phyloP scores from a whole-genome alignment of 2,797 vertebrate species.

The Mormyrus hasselquistii region DNA sequence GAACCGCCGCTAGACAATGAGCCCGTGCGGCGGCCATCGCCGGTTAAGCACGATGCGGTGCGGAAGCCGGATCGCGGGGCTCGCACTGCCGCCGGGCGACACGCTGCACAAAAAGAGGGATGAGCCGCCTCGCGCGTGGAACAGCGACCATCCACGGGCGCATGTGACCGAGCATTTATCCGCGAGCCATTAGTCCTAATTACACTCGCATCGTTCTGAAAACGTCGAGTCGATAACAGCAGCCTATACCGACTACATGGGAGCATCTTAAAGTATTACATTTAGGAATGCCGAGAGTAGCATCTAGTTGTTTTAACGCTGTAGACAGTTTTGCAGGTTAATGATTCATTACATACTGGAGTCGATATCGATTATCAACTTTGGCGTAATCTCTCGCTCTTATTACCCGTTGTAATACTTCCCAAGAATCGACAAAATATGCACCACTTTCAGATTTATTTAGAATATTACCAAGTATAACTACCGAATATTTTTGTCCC shows the following conservation, averaged over 20 bases:
- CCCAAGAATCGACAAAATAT: no score
- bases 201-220: background rate
- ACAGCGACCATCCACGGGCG: background rate
- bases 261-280: background rate
- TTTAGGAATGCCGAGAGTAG: background rate
- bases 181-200: background rate
- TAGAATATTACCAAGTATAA: background rate
- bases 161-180: background rate
- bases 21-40: background rate
- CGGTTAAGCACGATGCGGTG: background rate
- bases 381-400: background rate
- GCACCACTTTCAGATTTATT: constrained; percentile 12
- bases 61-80: background rate
- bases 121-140: background rate
- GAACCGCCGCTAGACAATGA: background rate
- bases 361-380: constrained; percentile 4
- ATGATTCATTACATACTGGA: background rate
- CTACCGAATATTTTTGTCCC: constrained; percentile 24
- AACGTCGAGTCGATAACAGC: background rate
- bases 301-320: background rate
- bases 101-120: background rate
- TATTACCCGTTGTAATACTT: background rate
- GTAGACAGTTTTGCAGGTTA: background rate
- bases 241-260: background rate
- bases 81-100: background rate